Evolutionary conservation across 1,140 invertebrate species (phyloP).

Genomic region (Zaprionus camerounensis): DNA sequence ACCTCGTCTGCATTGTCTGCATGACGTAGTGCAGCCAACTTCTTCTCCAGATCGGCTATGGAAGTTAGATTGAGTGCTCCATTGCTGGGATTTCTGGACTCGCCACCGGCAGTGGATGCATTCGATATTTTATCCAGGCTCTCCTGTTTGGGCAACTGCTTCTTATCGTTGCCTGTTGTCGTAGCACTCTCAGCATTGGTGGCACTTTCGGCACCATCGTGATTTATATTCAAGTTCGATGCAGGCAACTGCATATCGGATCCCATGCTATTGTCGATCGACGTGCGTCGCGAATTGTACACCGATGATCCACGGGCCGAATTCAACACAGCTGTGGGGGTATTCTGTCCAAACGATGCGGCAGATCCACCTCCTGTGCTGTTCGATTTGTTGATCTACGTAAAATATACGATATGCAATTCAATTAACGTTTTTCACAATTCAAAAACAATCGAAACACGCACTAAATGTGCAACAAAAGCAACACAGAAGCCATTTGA

Average conservation of each 20-base stretch:
- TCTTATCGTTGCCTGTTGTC: conserved; percentile 41
- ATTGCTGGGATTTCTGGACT: conserved; percentile 57
- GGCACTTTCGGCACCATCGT: conserved; percentile 58
- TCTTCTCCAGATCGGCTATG: conserved; percentile 80
- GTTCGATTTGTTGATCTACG: conserved; percentile 54
- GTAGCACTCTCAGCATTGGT: conserved; percentile 44
- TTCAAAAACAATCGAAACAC: neutral
- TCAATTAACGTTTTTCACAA: conserved; percentile 24
- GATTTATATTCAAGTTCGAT: conserved; percentile 55
- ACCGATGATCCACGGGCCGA: conserved; percentile 79
- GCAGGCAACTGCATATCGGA: conserved; percentile 71
- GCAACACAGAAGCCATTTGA: conserved; percentile 44
- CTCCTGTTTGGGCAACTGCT: conserved; percentile 69
- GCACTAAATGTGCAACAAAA: conserved; percentile 24
- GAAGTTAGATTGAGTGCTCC: conserved; percentile 74
- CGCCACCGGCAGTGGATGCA: conserved; percentile 34
- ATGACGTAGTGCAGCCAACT: conserved; percentile 77
- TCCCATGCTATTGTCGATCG: conserved; percentile 76
- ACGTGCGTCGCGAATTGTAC: conserved; percentile 81
- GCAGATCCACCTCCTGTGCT: conserved; percentile 39
- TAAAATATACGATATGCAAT: conserved; percentile 11
- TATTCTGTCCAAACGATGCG: conserved; percentile 66
- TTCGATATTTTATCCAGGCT: conserved; percentile 67
- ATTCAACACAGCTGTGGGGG: conserved; percentile 65
- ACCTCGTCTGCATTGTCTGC: conserved; percentile 70